Base-by-base conservation (phyloP, 2,113 vertebrate species). In the Poecile atricapillus region DNA sequence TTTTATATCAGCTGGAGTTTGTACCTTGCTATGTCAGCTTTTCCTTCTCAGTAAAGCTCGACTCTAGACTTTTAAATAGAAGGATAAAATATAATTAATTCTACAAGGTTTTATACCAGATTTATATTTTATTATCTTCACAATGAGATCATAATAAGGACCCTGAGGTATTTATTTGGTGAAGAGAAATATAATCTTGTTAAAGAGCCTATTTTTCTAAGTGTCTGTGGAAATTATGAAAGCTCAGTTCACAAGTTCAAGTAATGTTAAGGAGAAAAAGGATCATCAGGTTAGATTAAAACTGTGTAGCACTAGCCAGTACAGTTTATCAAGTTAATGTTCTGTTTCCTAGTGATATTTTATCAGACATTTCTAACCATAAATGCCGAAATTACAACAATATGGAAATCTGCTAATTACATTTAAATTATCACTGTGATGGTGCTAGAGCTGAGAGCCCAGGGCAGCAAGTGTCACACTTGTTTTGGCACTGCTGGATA, bases 401-500 rank as follows among this genome's bases (percentile, higher is more conserved):
- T 52, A 56, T 15, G 21, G 7, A 60, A 47, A 46, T 65, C 11
- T 75, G 4, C 6, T 39, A 68, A 35, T 47, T 60, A 12, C 8
- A 53, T 28, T 76, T 33, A 60, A 86, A 55, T 59, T 53, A 52
- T n/a, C 30, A 9, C 7, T 30, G 19, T 25, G 37, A 47, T 37
- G 9, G 2, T 62, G 46, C 10, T 74, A 87, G 31, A 77, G n/a
- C 19, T 69, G 90, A 87, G 50, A 77, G 31, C 15, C 79, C 13
- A 44, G 55, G 9, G 20, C 11, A 69, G 39, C 33, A 77, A 69
- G 24, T 33, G 30, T 52, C 53, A 60, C 0, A 0, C 4, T 75
- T 10, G 3, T 16, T 10, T 55, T 46, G 11, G 18, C 7, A 81
- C 16, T 81, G 41, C 13, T 74, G 37, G 5, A 31, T 6, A 41